Evolutionary conservation across 2,888 invertebrate species (phyloP).

Genomic region (Beris chalybata): DNA sequence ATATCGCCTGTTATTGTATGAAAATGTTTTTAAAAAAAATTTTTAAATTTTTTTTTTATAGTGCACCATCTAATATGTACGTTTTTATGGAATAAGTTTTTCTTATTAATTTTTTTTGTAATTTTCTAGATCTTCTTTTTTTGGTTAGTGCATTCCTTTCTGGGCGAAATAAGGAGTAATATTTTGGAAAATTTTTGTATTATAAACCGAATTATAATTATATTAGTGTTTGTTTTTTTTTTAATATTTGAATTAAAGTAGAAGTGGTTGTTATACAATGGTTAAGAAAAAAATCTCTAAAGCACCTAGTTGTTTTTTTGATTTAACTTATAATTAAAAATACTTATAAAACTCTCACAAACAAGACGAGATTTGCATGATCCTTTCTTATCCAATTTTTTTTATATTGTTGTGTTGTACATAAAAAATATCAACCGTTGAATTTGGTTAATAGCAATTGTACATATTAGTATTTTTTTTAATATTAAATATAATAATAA

Average conservation of each 20-base stretch:
- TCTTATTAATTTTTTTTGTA: conserved; percentile 39
- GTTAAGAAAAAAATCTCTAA: background rate
- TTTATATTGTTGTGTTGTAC: too few species aligned
- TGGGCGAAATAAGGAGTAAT: too few species aligned
- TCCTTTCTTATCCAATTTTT: too few species aligned
- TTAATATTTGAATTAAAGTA: conserved; percentile 3
- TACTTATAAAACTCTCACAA: conserved; percentile 4
- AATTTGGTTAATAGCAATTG: too few species aligned
- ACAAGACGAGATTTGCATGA: background rate
- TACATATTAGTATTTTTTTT: background rate
- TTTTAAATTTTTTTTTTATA: conserved; percentile 21
- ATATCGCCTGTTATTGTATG: conserved; percentile 84
- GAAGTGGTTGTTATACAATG: conserved; percentile 25
- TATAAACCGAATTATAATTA: too few species aligned
- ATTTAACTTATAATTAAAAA: conserved; percentile 11
- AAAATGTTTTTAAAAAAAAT: conserved; percentile 45
- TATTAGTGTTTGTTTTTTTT: background rate
- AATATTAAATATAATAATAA: conserved; percentile 13
- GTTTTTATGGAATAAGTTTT: conserved; percentile 39
- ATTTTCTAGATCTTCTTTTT: background rate
- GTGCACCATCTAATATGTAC: conserved; percentile 42
- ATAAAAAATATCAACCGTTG: too few species aligned
- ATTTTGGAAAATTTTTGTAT: too few species aligned
- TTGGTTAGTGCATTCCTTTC: too few species aligned
- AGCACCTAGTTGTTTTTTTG: background rate